These are phyloP conservation scores for Melieria omissa DNA, from an alignment of 2,888 invertebrate genomes.

Conservation along the genomic window DNA sequence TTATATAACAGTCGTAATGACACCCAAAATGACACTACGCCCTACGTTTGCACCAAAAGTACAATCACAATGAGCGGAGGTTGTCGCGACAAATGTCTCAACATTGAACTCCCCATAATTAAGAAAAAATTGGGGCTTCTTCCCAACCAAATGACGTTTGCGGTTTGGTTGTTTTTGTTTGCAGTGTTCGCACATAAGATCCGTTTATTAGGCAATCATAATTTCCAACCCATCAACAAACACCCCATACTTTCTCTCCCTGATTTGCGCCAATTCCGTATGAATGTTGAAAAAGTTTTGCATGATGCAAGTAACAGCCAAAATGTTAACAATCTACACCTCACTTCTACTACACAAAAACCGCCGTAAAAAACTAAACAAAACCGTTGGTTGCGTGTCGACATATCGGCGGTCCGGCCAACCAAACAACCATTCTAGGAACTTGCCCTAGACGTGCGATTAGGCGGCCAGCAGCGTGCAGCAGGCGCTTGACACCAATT, in stretches of 20 bases:
- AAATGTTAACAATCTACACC: not conserved
- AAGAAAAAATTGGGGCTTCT: no score
- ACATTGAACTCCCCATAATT: no score
- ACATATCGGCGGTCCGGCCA: constrained; percentile 10
- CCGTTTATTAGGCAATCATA: constrained; percentile 44
- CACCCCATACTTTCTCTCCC: not conserved
- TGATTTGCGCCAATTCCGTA: not conserved
- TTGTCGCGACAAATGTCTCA: no score
- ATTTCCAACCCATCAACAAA: constrained; percentile 14
- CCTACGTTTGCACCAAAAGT: no score
- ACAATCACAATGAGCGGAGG: no score
- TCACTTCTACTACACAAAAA: constrained; percentile 1
- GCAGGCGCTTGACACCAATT: constrained; percentile 52
- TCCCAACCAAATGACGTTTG: no score
- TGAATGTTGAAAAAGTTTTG: not conserved
- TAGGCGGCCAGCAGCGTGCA: constrained; percentile 54
- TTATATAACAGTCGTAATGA: no score
- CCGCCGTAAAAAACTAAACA: constrained; percentile 12
- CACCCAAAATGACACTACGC: no score
- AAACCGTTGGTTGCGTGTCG: constrained; percentile 2
- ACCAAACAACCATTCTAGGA: constrained; percentile 63
- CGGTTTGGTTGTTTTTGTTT: constrained; percentile 45
- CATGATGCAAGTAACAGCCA: constrained; percentile 8
- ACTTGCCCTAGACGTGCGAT: constrained; percentile 65
- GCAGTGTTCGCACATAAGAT: constrained; percentile 48